Percentiles rank a stretch among this genome's conserved stretches.
Conservation (phyloP, 1,140 invertebrate genomes). For the Micrasema longulum region DNA sequence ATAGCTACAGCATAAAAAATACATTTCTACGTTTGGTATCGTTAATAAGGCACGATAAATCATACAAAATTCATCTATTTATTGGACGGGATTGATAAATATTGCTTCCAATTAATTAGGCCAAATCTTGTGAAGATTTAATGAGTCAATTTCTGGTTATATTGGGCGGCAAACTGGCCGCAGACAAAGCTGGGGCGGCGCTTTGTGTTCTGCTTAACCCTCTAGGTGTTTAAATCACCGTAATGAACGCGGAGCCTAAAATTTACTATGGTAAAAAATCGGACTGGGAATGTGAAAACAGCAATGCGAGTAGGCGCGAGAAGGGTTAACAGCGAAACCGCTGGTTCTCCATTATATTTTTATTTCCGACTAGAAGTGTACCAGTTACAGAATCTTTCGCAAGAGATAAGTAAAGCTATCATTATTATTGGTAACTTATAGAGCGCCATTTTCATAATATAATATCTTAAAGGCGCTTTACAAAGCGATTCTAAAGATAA, state of each 20-base stretch:
- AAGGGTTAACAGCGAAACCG: not conserved
- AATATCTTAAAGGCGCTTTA: too few species aligned
- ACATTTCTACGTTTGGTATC: not conserved
- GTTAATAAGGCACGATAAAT: slow-evolving; percentile 34
- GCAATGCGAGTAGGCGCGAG: not conserved
- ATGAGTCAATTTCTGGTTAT: slow-evolving; percentile 48
- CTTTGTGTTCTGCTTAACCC: slow-evolving; percentile 4
- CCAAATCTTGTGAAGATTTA: slow-evolving; percentile 42
- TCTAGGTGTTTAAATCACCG: slow-evolving; percentile 10
- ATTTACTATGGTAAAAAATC: too few species aligned
- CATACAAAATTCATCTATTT: slow-evolving; percentile 28
- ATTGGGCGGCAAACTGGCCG: slow-evolving; percentile 6
- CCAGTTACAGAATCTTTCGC: too few species aligned
- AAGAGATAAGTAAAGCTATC: too few species aligned
- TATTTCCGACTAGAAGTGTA: too few species aligned
- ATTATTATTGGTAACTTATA: too few species aligned
- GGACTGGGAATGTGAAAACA: too few species aligned
- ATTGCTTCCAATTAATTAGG: slow-evolving; percentile 46
- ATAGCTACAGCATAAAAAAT: too few species aligned
- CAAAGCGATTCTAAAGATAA: too few species aligned
- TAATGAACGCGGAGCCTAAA: not conserved
- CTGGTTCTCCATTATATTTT: not conserved
- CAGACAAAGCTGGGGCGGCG: slow-evolving; percentile 20
- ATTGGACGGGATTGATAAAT: slow-evolving; percentile 38
- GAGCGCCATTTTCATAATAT: too few species aligned